A percentile compares a stretch with the other conserved stretches of the same genome.
Conservation (phyloP, 2,797 vertebrate species). For the Monodelphis domestica region DNA sequence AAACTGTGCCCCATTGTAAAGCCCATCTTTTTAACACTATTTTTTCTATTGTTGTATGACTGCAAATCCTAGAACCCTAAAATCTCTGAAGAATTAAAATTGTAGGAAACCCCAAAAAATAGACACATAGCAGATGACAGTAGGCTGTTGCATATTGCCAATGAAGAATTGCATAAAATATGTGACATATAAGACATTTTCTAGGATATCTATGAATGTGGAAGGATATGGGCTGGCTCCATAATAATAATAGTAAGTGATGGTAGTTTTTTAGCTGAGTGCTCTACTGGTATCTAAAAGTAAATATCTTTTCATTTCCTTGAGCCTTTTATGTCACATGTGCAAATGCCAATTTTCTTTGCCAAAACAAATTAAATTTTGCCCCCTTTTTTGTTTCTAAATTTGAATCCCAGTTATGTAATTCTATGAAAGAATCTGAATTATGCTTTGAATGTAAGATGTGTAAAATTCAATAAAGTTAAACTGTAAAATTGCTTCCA, state of each 20-base stretch:
- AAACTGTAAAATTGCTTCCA: neutral
- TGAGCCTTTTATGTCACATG: slow-evolving; percentile 1
- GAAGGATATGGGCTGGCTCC: neutral
- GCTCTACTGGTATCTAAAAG: neutral
- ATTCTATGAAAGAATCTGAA: neutral
- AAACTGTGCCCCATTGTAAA: neutral
- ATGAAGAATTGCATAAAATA: neutral
- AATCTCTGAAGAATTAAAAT: neutral
- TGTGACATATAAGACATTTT: neutral
- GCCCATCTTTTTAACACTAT: neutral
- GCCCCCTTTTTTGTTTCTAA: slow-evolving; percentile 44
- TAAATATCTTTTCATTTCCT: slow-evolving; percentile 46
- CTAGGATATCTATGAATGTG: neutral
- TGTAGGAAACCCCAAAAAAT: neutral
- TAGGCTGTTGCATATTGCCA: neutral
- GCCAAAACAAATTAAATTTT: slow-evolving; percentile 24
- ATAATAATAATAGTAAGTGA: neutral
- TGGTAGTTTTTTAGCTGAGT: neutral
- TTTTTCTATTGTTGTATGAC: neutral
- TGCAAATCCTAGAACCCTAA: neutral
- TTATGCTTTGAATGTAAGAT: slow-evolving; percentile 23
- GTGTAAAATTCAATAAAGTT: slow-evolving; percentile 48
- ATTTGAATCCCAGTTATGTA: slow-evolving; percentile 47
- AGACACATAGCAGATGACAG: neutral
- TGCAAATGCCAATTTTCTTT: slow-evolving; percentile 22